Evolutionary conservation across 2,888 invertebrate genomes (phyloP).

Genomic region (Drosophila mercatorum): DNA sequence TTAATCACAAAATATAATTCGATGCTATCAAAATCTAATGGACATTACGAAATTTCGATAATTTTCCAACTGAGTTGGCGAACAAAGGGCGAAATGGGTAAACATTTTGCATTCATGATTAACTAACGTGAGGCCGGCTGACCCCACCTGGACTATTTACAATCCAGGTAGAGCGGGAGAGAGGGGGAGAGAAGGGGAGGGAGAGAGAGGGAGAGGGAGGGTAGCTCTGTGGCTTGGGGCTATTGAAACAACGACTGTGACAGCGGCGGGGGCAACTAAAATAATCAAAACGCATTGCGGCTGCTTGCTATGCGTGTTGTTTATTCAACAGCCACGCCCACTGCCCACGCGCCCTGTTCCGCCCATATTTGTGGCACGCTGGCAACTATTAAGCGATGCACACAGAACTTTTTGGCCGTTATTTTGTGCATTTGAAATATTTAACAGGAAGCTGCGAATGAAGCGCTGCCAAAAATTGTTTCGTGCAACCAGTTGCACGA

Average conservation of each 20-base stretch:
- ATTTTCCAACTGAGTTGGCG: constrained; percentile 1
- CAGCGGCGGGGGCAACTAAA: constrained; percentile 28
- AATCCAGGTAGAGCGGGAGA: neutral
- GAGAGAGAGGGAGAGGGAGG: too few relatives aligned
- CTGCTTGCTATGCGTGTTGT: constrained; percentile 14
- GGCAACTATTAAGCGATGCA: constrained; percentile 1
- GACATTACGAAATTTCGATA: constrained; percentile 8
- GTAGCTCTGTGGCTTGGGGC: constrained; percentile 28
- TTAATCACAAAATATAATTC: constrained; percentile 3
- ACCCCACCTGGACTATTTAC: neutral
- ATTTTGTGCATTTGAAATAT: constrained; percentile 52
- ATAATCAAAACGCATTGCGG: constrained; percentile 38
- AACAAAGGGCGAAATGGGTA: constrained; percentile 15
- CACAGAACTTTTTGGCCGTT: constrained; percentile 5
- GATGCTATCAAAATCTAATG: constrained; percentile 1
- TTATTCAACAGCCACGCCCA: constrained; percentile 16
- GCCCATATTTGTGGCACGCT: constrained; percentile 3
- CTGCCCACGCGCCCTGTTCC: neutral
- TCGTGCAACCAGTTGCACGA: constrained; percentile 42
- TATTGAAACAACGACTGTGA: constrained; percentile 51
- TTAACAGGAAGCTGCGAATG: constrained; percentile 44
- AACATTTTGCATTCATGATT: constrained; percentile 23
- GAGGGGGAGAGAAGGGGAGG: neutral
- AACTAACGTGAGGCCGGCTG: constrained; percentile 15
- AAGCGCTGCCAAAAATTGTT: constrained; percentile 22